Evolutionary conservation across 2,797 vertebrate species (phyloP), one percentile per base, ranked within the genome.

Genomic region (Ibycter americanus): DNA sequence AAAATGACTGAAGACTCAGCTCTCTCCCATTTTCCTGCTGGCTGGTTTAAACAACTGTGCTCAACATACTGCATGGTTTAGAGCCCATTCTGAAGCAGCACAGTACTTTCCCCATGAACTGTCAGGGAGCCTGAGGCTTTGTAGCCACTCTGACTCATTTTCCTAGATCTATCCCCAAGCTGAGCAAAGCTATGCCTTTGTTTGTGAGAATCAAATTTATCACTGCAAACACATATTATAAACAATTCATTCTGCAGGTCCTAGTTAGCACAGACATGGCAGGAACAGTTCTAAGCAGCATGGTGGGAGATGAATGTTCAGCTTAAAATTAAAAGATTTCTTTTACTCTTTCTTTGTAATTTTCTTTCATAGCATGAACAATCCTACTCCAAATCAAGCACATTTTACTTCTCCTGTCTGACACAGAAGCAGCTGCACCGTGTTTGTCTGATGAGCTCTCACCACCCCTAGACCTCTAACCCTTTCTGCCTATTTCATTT

Each of bases 361-460:
- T 72, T 68, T 32, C 29, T 54, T 44, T 76, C 20, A 26, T 4
- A 71, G 44, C 47, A 74, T 54, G 72, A 76, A 51, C 32, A 62
- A 10, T 17, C 32, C 54, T 40, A 10, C 27, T 88, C 49, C 68
- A 72, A 82, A 86, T 44, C 22, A 65, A 72, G 36, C n/a, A 70
- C 9, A 15, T 46, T 90, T 94, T 59, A 31, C n/a, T 65, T 54
- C 52, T 80, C 32, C 49, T 76, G 58, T n/a, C 42, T 87, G 46
- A 58, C 17, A 15, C 44, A 76, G 70, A 90, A 86, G 51, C 66
- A 93, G 72, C 61, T 72, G 79, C 51, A 31, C 58, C 1, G 0
- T 46, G 51, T 82, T 91, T 79, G 70, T 87, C 55, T 9, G 15
- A 32, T 42, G 70, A 92, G 59, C n/a, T 67, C 77, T 93, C 51